Evolutionary conservation across 2,113 vertebrate genomes (phyloP), one percentile per base, ranked within the genome.

Genomic region (Macaca nemestrina): DNA sequence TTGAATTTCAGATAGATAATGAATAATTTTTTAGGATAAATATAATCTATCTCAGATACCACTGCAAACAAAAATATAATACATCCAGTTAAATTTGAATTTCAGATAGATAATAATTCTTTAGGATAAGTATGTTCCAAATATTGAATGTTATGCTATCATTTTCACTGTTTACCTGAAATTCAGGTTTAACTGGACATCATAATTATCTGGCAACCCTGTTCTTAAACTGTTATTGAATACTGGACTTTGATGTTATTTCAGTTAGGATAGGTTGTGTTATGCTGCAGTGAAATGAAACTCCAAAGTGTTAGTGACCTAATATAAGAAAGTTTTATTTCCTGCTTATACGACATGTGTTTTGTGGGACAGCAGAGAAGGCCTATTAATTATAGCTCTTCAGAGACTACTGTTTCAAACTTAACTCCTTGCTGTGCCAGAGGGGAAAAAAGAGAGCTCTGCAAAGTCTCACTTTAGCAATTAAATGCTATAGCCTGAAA

Each of bases 41-140:
- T 59, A 18, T 93, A 55, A 35, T 32, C 40, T 9, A 2, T 64
- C 43, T 79, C 38, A 89, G 68, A n/a, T 73, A 79, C 61, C 35
- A 95, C 52, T 86, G 70, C 67, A 40, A 91, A 38, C 52, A 94
- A 86, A 86, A 85, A 70, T 32, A 82, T 75, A 55, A 82, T 75
- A 55, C n/a, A 38, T 50, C 57, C 40, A 70, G 27, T 48, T 75
- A 50, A 91, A 82, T 87, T 87, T 35, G 23, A 75, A 87, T 43
- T 76, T 76, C 67, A 76, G 14, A 50, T 14, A 76, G 14, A 50
- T 14, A 50, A 59, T 38, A 67, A 23, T 52, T 73, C 64, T 93
- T 96, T 87, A 61, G 61, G 16, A 27, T 25, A 79, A 38, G 2
- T 59, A 18, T 93, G 43, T 81, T 43, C 43, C 75, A 50, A 50